Evolutionary conservation across 2,888 invertebrate species (phyloP), one percentile per base, ranked within the genome.

Genomic region (Steinernema scapterisci): DNA sequence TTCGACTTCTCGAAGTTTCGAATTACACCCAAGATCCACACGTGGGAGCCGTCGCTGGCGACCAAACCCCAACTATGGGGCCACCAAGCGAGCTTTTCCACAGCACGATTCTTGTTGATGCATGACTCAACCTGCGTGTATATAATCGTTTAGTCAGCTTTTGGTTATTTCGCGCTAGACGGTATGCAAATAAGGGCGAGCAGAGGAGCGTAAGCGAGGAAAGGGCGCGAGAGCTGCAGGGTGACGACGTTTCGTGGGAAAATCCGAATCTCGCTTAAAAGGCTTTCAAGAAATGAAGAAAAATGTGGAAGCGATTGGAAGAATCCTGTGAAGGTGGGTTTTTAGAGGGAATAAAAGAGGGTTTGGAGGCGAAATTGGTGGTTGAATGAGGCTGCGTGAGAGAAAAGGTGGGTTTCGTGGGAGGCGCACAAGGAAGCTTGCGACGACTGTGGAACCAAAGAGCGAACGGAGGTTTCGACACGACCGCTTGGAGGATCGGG

Each of bases 1-100:
- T 31, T 63, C 25, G 25, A 27, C 27, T 25, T 63, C 63, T 63
- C 63, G 27, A 27, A 63, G 63, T 63, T 31, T 63, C 63, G 7
- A n/a, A 63, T 63, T 63, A 31, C 63, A 63, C 63, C 31, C 63
- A 16, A 63, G 31, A 27, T 7, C 63, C 38, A 48, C 23, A 19
- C 23, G 38, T 63, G 63, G 63, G 63, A 63, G 31, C 13, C 63
- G 63, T 1, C 7, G 23, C 16, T 25, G 13, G 5, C 48, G 48
- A n/a, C 48, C 13, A 48, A 19, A 13, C 16, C 3, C 48, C 48
- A 19, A 48, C 3, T 16, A 16, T 19, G n/a, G 13, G 7, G 6
- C 3, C 3, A 48, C 13, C 7, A 13, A 19, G 48, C 19, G 48
- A 13, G 48, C 3, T 19, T 44, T 44, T 44, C 2, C 16, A 13